Percentiles rank a stretch among this genome's conserved stretches.
These are phyloP conservation scores for Abrostola tripartita DNA, from an alignment of 2,888 invertebrate genomes.

Conservation along the genomic window DNA sequence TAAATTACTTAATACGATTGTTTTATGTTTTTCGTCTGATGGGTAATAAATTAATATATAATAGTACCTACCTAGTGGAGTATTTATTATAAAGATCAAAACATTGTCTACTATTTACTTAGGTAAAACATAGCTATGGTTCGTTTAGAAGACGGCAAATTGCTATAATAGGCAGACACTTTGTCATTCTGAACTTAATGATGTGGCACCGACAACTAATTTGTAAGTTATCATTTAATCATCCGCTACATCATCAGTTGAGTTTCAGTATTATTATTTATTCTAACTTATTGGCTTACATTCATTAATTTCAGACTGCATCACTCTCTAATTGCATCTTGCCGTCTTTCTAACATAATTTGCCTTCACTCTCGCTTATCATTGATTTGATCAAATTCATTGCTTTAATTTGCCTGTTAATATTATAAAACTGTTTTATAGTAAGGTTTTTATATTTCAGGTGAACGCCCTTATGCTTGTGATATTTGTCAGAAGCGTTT, in stretches of 20 bases:
- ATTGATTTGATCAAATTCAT: slow-evolving; percentile 53
- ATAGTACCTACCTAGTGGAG: slow-evolving; percentile 47
- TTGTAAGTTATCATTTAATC: slow-evolving; percentile 64
- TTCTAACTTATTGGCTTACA: slow-evolving; percentile 79
- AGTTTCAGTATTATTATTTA: slow-evolving; percentile 74
- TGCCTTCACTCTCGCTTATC: slow-evolving; percentile 72
- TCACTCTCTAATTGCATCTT: slow-evolving; percentile 85
- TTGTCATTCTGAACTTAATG: slow-evolving; percentile 71
- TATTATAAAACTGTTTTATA: slow-evolving; percentile 16
- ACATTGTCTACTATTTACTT: slow-evolving; percentile 40
- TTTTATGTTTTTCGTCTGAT: slow-evolving; percentile 58
- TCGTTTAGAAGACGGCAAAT: slow-evolving; percentile 83
- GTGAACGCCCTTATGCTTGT: slow-evolving; percentile 93
- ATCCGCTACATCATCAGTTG: slow-evolving; percentile 80
- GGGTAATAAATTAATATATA: slow-evolving; percentile 18
- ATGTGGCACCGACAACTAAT: slow-evolving; percentile 86
- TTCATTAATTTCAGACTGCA: slow-evolving; percentile 82
- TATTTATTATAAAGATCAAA: neutral
- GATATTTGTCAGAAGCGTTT: slow-evolving; percentile 94
- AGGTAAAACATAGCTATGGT: slow-evolving; percentile 56
- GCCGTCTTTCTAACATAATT: slow-evolving; percentile 87
- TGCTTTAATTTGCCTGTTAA: slow-evolving; percentile 38
- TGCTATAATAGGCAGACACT: slow-evolving; percentile 76
- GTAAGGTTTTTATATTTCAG: slow-evolving; percentile 73
- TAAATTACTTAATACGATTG: neutral